These are phyloP conservation scores for Nerophis ophidion DNA, from an alignment of 2,113 vertebrate genomes.

Conservation along the genomic window DNA sequence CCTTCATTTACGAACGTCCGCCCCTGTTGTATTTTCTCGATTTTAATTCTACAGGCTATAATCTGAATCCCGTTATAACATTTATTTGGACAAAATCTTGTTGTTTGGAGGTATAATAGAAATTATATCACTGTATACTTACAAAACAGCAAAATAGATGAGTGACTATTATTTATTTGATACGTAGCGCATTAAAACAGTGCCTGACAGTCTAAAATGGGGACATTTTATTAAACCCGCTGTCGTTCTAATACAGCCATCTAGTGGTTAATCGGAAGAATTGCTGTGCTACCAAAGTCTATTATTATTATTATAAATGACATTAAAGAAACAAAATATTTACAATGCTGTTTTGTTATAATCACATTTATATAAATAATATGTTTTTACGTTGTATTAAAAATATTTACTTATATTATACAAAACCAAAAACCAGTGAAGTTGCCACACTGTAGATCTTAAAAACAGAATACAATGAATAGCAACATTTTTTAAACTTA, in stretches of 20 bases:
- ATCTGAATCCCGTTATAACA: too few species aligned
- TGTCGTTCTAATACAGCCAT: background rate
- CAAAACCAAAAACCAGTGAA: too few species aligned
- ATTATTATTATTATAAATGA: too few species aligned
- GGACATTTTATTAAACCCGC: too few species aligned
- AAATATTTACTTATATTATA: too few species aligned
- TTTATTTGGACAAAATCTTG: background rate
- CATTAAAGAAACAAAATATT: background rate
- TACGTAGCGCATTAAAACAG: background rate
- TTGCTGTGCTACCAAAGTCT: background rate
- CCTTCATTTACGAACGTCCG: background rate
- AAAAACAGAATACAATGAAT: too few species aligned
- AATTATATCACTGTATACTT: too few species aligned
- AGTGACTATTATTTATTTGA: background rate
- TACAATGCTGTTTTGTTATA: background rate
- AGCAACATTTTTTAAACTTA: too few species aligned
- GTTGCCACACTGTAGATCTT: too few species aligned
- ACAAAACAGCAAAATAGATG: background rate
- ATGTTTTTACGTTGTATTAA: too few species aligned
- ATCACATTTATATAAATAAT: too few species aligned
- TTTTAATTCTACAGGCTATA: background rate
- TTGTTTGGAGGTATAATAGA: background rate
- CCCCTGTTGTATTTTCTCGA: background rate
- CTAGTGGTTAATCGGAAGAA: background rate
- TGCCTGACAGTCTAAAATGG: background rate